These are phyloP conservation scores for Parazoanthus darwini DNA, from an alignment of 92 coral and sea anemone species.

Conservation along the genomic window DNA sequence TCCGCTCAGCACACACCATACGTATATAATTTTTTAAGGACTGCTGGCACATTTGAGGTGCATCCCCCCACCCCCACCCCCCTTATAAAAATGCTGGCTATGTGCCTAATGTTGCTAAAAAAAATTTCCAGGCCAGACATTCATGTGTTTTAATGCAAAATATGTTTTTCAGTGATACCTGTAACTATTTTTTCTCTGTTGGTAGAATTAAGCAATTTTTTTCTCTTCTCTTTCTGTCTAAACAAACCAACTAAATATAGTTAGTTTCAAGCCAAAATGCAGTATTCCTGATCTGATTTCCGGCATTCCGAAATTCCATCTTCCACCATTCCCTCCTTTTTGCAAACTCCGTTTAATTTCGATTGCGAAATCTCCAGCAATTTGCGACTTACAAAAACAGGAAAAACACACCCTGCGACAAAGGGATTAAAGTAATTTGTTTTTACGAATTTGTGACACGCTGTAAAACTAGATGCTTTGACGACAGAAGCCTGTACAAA, in stretches of 20 bases:
- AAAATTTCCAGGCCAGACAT: background rate
- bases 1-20: too few species aligned
- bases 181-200: background rate
- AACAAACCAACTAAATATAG: too few species aligned
- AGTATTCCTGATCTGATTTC: background rate
- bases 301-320: background rate
- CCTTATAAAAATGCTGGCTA: too few species aligned
- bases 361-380: background rate
- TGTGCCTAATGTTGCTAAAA: too few species aligned
- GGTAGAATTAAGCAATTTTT: background rate
- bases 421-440: background rate
- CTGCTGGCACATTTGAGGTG: too few species aligned
- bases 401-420: slow-evolving; percentile 14
- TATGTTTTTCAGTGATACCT: too few species aligned
- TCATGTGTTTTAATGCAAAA: too few species aligned
- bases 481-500: background rate
- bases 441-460: background rate
- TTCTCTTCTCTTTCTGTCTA: background rate
- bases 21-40: too few species aligned
- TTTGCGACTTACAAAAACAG: background rate
- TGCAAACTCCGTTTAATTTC: background rate
- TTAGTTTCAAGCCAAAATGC: background rate
- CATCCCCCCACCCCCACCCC: too few species aligned
- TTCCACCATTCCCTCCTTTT: background rate
- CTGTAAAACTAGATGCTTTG: slow-evolving; percentile 6